Percentiles rank a stretch among this genome's conserved stretches.
These are phyloP conservation scores for Conchocele bisecta DNA, from an alignment of 2,888 invertebrate species.

Conservation along the genomic window DNA sequence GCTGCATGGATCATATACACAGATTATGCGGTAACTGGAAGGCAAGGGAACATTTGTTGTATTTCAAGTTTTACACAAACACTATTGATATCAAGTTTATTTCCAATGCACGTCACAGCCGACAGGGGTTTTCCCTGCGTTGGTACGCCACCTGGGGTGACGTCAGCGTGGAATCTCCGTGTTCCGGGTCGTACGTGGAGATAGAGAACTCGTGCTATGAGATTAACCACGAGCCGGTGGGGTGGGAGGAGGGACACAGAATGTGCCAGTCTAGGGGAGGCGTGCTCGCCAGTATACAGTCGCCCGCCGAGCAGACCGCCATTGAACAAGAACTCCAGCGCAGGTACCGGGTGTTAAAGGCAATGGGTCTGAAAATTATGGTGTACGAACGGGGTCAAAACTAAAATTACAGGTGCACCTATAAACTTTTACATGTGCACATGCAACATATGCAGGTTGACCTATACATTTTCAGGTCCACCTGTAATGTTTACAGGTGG, in stretches of 20 bases:
- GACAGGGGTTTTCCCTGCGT: slow-evolving; percentile 56
- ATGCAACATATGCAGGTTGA: too few relatives aligned
- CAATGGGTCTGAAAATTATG: too few relatives aligned
- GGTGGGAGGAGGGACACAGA: slow-evolving; percentile 59
- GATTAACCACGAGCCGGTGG: slow-evolving; percentile 36
- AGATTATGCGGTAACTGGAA: slow-evolving; percentile 68
- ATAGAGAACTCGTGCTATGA: slow-evolving; percentile 50
- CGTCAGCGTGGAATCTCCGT: background rate
- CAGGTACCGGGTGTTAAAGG: slow-evolving; percentile 40
- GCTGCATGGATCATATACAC: slow-evolving; percentile 18
- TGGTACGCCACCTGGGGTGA: slow-evolving; percentile 52
- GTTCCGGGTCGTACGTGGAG: slow-evolving; percentile 44
- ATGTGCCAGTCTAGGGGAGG: slow-evolving; percentile 60
- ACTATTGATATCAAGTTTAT: slow-evolving; percentile 57
- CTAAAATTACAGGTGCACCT: too few relatives aligned
- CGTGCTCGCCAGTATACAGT: slow-evolving; percentile 53
- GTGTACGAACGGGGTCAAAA: too few relatives aligned
- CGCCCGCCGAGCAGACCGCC: slow-evolving; percentile 39
- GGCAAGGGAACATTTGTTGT: slow-evolving; percentile 52
- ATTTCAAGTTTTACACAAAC: slow-evolving; percentile 50
- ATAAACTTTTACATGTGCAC: too few relatives aligned
- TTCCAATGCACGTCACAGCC: slow-evolving; percentile 47
- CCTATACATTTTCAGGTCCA: too few relatives aligned
- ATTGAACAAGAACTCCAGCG: slow-evolving; percentile 41
- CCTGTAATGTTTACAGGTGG: too few relatives aligned